Evolutionary conservation across 53 echinoderm and acorn worm species (phyloP).

Genomic region (Apostichopus leukothele): DNA sequence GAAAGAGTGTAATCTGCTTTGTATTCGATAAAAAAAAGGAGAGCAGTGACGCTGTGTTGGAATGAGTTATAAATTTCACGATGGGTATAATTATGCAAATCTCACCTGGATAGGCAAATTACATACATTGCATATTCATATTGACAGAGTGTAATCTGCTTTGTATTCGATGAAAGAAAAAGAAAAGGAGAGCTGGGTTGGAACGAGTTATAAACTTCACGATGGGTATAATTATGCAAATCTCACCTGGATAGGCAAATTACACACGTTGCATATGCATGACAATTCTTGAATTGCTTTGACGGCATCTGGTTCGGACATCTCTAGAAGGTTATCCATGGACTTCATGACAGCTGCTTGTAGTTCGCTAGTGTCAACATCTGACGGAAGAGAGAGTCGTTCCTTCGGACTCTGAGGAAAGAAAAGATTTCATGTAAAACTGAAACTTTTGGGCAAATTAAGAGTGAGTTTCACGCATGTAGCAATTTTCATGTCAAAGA

Average conservation of each 20-base stretch:
- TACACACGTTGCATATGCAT: conserved; percentile 45
- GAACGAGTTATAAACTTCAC: too few species aligned
- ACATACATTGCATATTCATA: conserved; percentile 41
- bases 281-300: conserved; percentile 47
- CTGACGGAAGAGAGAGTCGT: conserved; percentile 37
- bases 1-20: too few species aligned
- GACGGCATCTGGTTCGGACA: conserved; percentile 66
- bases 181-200: neutral
- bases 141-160: too few species aligned
- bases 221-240: too few species aligned
- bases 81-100: too few species aligned
- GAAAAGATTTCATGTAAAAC: neutral
- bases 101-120: conserved; percentile 32
- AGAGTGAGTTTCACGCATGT: too few species aligned
- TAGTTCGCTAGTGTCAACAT: conserved; percentile 74
- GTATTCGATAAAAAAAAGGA: too few species aligned
- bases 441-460: neutral
- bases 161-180: too few species aligned
- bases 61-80: too few species aligned
- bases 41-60: too few species aligned
- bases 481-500: too few species aligned
- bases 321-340: conserved; percentile 68
- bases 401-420: neutral
- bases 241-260: conserved; percentile 33
- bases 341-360: conserved; percentile 68